A percentile compares a stretch with the other conserved stretches of the same genome.
Evolutionary conservation across 2,888 invertebrate genomes (phyloP).

Genomic region (Aphrophora alni): DNA sequence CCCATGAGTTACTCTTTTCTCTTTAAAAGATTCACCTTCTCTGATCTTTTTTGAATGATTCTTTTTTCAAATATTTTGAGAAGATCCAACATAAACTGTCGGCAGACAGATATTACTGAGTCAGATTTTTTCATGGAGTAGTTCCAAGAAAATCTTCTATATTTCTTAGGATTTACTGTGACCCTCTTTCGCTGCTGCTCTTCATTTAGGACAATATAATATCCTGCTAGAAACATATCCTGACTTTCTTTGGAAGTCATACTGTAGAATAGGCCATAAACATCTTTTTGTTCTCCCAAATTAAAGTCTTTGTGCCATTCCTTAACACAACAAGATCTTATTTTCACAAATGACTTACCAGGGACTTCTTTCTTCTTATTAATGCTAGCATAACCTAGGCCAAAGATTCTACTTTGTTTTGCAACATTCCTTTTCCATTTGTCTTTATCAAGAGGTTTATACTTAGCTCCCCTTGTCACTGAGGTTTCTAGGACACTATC

Average conservation of each 20-base stretch:
- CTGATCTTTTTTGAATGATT: background rate
- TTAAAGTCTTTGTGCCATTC: conserved; percentile 24
- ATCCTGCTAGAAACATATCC: conserved; percentile 11
- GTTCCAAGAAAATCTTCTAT: background rate
- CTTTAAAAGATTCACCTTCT: background rate
- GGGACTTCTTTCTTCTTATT: background rate
- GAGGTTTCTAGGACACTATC: background rate
- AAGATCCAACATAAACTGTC: background rate
- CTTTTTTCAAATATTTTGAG: background rate
- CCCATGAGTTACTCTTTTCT: conserved; percentile 28
- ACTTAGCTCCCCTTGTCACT: background rate
- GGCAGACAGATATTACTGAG: background rate
- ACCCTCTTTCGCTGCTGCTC: conserved; percentile 15
- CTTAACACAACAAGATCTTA: conserved; percentile 24
- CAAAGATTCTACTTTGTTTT: conserved; percentile 10
- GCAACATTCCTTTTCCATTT: conserved; percentile 2
- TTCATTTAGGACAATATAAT: conserved; percentile 15
- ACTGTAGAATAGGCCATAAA: conserved; percentile 17
- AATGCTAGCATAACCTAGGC: background rate
- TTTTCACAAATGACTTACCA: background rate
- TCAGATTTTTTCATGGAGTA: background rate
- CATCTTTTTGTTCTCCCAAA: conserved; percentile 18
- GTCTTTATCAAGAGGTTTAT: conserved; percentile 9
- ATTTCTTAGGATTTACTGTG: conserved; percentile 10
- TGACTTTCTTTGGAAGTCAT: conserved; percentile 14